Evolutionary conservation across 2,888 invertebrate species (phyloP), one percentile per base, ranked within the genome.

Genomic region (Nemapogon koenigi): DNA sequence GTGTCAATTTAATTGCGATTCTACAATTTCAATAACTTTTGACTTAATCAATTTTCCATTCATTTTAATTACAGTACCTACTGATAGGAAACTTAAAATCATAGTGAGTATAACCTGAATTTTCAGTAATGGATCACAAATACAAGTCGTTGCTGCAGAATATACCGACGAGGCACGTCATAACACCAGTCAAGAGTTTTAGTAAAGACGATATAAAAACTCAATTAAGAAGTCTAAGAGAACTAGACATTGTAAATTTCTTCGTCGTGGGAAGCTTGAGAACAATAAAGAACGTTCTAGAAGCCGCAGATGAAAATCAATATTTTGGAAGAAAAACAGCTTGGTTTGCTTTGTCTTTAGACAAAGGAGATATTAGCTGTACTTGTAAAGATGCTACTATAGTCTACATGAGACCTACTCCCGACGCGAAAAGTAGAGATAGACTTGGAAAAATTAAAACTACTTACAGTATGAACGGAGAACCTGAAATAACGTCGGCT

Each of bases 101-200:
- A n/a, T n/a, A n/a, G n/a, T n/a, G n/a, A n/a, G n/a, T n/a, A n/a
- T n/a, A n/a, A n/a, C n/a, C n/a, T n/a, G n/a, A n/a, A n/a, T n/a
- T 72, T 63, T 43, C 71, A 90, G 90, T 92, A 8, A 92, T 95
- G 90, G 93, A 94, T 55, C 93, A 95, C 73, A 94, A 95, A 65
- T 95, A 94, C 67, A 94, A 94, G 65, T 90, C 93, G 7, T 69
- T 96, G 6, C 76, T 96, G 25, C 88, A 93, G 64, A 95, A 96
- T 59, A 89, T 95, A 39, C 91, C 94, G 4, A 91, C 94, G 0
- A 83, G 95, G 7, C 95, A 96, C 63, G 88, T 95, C 1, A 94
- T 96, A 43, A 86, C 89, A 3, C 82, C 82, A 4, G 73, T 82
- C 0, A 81, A 83, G 47, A 70, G 76, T 49, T 78, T 81, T 22